Evolutionary conservation across 2,113 vertebrate species (phyloP).

Genomic region (Natator depressus): DNA sequence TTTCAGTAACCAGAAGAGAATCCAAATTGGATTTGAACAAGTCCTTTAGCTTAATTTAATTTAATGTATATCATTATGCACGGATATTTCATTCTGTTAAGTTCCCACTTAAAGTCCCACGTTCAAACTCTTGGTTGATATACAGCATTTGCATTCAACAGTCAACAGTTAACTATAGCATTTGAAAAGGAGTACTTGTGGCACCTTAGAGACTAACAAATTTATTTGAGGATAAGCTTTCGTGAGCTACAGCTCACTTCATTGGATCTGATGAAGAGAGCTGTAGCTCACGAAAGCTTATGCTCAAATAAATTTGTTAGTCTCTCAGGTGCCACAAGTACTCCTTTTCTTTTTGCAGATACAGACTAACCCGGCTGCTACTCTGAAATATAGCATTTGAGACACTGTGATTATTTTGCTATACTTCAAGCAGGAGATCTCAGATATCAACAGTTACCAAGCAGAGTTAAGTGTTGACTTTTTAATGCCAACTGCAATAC

Average conservation of each 20-base stretch:
- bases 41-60: background rate
- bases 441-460: no score
- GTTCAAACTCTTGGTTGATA: background rate
- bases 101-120: background rate
- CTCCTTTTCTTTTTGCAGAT: no score
- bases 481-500: background rate
- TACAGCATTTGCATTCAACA: background rate
- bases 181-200: background rate
- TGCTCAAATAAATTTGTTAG: no score
- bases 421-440: background rate
- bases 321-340: no score
- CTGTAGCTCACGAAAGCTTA: no score
- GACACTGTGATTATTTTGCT: background rate
- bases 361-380: no score
- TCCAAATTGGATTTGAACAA: background rate
- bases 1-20: background rate
- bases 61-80: background rate
- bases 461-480: no score
- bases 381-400: background rate
- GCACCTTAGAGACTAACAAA: no score
- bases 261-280: no score
- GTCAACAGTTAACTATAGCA: fast-evolving
- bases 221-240: no score
- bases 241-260: no score
- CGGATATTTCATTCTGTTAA: background rate